Evolutionary conservation across 2,797 vertebrate genomes (phyloP), one percentile per base, ranked within the genome.

Genomic region (Uromys caudimaculatus): DNA sequence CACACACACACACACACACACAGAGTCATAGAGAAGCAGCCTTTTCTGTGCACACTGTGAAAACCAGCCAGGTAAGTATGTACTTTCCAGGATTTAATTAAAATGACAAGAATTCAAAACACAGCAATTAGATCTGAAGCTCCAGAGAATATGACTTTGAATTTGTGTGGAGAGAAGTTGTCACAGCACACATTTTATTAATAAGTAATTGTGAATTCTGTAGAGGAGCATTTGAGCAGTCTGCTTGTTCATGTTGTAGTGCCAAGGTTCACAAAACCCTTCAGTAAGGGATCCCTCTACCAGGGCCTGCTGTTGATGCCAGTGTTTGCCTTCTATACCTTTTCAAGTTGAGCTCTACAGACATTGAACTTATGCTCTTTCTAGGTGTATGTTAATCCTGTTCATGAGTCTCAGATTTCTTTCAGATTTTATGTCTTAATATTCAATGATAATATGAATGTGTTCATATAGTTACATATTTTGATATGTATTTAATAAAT

Each of bases 161-260:
- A 32, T 92, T 91, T 91, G 24, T 73, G 41, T 92, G 38, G 76
- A 64, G 47, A 23, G 44, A 81, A 94, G 56, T 16, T 44, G 47
- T 60, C 52, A 69, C 10, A 83, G 24, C 38, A 75, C 38, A 60
- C 3, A 32, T 78, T 76, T 13, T 90, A 75, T 69, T 75, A 60
- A 83, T 85, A 92, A 73, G 52, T 75, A 64, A n/a, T 95, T 81
- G 38, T n/a, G 32, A 95, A 27, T 73, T 90, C 64, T 82, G 19
- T 24, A 81, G 56, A 89, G 58, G n/a, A 78, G 67, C 1, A 47
- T 87, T 60, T 81, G 88, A 96, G 71, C 76, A 38, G 76, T 84
- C 17, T 78, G 6, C 95, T 93, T 95, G 97, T 96, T 99, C 98
- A 98, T 98, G 98, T 97, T 98, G 96, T 95, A 98, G 98, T 96